Conservation (phyloP, 2,797 vertebrate species). For the Microchirus variegatus region DNA sequence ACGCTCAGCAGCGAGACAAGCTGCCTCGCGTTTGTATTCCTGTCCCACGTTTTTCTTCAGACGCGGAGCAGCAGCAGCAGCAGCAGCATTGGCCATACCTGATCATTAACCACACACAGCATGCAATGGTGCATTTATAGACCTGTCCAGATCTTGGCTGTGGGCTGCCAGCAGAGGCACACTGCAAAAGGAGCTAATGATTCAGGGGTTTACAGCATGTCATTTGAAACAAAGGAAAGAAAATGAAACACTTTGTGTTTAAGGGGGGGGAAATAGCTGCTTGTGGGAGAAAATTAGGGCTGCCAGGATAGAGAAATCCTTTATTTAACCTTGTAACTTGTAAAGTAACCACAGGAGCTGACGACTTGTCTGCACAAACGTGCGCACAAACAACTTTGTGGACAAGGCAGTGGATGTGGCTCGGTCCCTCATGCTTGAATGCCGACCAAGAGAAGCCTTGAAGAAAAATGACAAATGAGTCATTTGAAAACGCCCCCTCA, state of each 20-base stretch:
- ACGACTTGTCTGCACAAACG: constrained; percentile 27
- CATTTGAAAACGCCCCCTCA: constrained; percentile 73
- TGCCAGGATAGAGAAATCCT: not conserved
- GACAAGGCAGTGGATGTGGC: constrained; percentile 42
- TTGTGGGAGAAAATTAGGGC: not conserved
- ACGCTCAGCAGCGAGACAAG: constrained; percentile 9
- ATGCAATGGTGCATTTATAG: constrained; percentile 19
- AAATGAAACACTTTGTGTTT: constrained; percentile 11
- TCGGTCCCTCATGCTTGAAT: constrained; percentile 63
- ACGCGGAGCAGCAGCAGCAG: constrained; percentile 10
- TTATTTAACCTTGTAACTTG: constrained; percentile 2
- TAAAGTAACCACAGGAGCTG: constrained; percentile 19
- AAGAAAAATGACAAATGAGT: constrained; percentile 80
- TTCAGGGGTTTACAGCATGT: constrained; percentile 34
- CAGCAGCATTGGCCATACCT: constrained; percentile 21
- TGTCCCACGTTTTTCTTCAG: constrained; percentile 9
- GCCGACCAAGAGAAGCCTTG: constrained; percentile 69
- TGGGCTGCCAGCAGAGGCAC: constrained; percentile 23
- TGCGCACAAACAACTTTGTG: constrained; percentile 49
- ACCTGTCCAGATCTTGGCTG: constrained; percentile 31
- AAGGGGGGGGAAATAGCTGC: constrained; percentile 5
- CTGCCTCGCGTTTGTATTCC: constrained; percentile 4
- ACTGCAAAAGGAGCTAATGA: constrained; percentile 31
- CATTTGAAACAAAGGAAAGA: constrained; percentile 36
- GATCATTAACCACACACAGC: constrained; percentile 51